Conservation (phyloP, 2,888 invertebrate species). For the Dascillus cervinus region DNA sequence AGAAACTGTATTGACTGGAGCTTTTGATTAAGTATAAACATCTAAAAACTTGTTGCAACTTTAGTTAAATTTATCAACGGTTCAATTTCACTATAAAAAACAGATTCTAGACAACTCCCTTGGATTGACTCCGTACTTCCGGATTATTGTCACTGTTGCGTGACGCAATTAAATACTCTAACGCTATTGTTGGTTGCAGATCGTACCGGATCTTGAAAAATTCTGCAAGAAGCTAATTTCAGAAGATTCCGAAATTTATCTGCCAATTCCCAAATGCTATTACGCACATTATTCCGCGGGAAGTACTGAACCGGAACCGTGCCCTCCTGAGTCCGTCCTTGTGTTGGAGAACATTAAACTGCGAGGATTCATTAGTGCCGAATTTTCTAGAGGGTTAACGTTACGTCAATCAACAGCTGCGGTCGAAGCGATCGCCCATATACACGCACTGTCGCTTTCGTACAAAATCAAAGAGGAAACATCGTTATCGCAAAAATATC, state of each 20-base stretch:
- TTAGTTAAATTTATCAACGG: too few species aligned
- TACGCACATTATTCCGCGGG: conserved; percentile 56
- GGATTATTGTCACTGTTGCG: too few species aligned
- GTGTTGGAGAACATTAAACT: conserved; percentile 69
- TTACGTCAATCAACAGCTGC: conserved; percentile 60
- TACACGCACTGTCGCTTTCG: conserved; percentile 66
- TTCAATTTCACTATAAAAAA: too few species aligned
- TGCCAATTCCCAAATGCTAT: conserved; percentile 64
- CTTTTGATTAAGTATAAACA: too few species aligned
- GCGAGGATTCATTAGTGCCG: conserved; percentile 55
- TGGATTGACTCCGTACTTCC: too few species aligned
- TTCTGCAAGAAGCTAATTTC: conserved; percentile 47
- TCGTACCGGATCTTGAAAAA: conserved; percentile 60
- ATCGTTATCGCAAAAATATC: conserved; percentile 48
- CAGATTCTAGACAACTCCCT: too few species aligned
- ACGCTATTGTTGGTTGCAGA: conserved; percentile 47
- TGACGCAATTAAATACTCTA: too few species aligned
- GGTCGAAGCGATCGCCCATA: conserved; percentile 60
- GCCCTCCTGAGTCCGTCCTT: conserved; percentile 57
- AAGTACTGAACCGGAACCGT: conserved; percentile 34
- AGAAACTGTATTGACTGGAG: too few species aligned
- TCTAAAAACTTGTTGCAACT: too few species aligned
- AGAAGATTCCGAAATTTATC: conserved; percentile 43
- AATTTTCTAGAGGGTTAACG: conserved; percentile 62
- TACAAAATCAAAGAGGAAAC: conserved; percentile 50